Evolutionary conservation across 1,140 invertebrate genomes (phyloP), one percentile per base, ranked within the genome.

Genomic region (Eurosta solidaginis): DNA sequence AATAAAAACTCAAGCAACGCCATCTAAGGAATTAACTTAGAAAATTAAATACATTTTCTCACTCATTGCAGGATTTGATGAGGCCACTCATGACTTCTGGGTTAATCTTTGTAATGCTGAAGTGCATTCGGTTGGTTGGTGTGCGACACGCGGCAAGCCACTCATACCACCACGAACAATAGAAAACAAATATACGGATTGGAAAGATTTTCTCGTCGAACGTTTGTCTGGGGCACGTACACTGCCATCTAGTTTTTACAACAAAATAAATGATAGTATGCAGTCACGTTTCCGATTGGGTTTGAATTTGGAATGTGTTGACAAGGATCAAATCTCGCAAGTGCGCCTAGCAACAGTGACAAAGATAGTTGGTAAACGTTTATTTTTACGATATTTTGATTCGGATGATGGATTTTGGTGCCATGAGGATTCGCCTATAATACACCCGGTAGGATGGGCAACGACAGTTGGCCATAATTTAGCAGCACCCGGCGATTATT

Each of bases 361-460:
- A 73, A 95, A 96, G 87, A 95, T 98, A 79, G 92, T 98, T 25
- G 97, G 97, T 0, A 97, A 97, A 84, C 90, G 97, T 50, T 90
- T 98, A 27, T 94, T 97, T 82, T 91, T 98, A 0, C 93, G 93
- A 81, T 99, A 99, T 89, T 96, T 95, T 82, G 95, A 97, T 81
- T 93, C 93, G 73, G 94, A 94, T 82, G 91, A 92, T 83, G 96
- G 94, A 7, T 98, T 98, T 88, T 99, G 97, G 97, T 98, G 96
- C 84, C 97, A 98, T 82, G 96, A 97, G 88, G 94, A 96, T 84
- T 98, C 96, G 0, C 94, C 96, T 0, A 90, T 98, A 6, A 96
- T 99, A 79, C 97, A 99, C 89, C 96, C 95, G 3, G 94, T 98
- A 3, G 97, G 97, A 17, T 99, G 97, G 97, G 96, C 97, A 87